A percentile compares a stretch with the other conserved stretches of the same genome.
Conservation (phyloP, 2,888 invertebrate genomes). For the Parascotia fuliginaria region DNA sequence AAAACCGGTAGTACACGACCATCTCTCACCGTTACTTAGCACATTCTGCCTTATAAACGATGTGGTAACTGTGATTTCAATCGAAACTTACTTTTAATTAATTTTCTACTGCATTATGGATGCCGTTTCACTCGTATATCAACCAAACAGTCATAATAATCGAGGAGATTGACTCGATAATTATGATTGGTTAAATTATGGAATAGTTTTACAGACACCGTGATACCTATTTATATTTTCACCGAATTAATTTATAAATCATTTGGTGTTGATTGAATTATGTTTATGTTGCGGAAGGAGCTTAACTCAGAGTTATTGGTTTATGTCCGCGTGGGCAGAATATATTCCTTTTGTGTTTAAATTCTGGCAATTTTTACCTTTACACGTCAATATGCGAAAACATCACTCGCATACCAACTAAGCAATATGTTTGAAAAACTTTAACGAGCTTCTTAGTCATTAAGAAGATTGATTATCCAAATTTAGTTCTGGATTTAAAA, state of each 20-base stretch:
- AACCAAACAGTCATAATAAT: slow-evolving; percentile 51
- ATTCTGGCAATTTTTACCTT: slow-evolving; percentile 22
- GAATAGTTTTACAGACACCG: slow-evolving; percentile 46
- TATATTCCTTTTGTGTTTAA: slow-evolving; percentile 35
- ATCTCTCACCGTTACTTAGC: slow-evolving; percentile 79
- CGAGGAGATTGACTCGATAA: slow-evolving; percentile 49
- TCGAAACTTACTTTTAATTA: slow-evolving; percentile 79
- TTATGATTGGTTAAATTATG: slow-evolving; percentile 56
- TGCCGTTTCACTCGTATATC: slow-evolving; percentile 60
- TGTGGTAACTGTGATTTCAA: slow-evolving; percentile 76
- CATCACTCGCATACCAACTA: slow-evolving; percentile 17
- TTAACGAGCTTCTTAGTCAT: slow-evolving; percentile 16
- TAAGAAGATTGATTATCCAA: slow-evolving; percentile 26
- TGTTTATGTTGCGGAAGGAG: slow-evolving; percentile 39
- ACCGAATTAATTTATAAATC: slow-evolving; percentile 49
- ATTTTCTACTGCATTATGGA: slow-evolving; percentile 77
- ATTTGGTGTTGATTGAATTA: slow-evolving; percentile 48
- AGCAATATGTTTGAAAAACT: slow-evolving; percentile 9
- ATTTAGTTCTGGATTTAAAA: slow-evolving; percentile 27
- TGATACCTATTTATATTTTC: slow-evolving; percentile 40
- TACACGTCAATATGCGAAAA: slow-evolving; percentile 15
- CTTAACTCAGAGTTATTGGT: slow-evolving; percentile 33
- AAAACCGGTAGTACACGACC: slow-evolving; percentile 80
- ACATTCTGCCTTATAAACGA: slow-evolving; percentile 73
- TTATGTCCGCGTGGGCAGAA: slow-evolving; percentile 37